These are phyloP conservation scores for Polydesmus complanatus DNA, from an alignment of 2,888 invertebrate species.

Conservation along the genomic window DNA sequence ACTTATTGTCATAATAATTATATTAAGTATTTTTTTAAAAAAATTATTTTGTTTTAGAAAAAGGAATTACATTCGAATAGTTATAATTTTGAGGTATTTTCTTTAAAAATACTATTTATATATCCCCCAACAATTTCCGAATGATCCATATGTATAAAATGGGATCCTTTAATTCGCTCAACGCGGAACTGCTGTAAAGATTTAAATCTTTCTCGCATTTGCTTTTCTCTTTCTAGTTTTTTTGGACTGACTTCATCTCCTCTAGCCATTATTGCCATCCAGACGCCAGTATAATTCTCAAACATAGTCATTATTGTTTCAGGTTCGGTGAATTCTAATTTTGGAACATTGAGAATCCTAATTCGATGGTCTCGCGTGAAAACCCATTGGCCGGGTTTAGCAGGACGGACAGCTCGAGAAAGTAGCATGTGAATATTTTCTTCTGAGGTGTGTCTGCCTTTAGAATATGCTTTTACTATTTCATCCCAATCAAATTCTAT, in stretches of 20 bases:
- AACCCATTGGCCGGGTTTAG: background rate
- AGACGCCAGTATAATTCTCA: background rate
- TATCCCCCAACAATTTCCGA: background rate
- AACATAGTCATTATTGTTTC: background rate
- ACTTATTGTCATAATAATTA: too few relatives aligned
- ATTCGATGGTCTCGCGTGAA: conserved; percentile 6
- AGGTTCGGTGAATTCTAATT: background rate
- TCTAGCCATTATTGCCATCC: background rate
- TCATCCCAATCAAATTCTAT: conserved; percentile 2
- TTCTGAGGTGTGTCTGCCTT: background rate
- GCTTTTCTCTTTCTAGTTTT: background rate
- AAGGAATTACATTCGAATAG: too few relatives aligned
- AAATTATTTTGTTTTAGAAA: too few relatives aligned
- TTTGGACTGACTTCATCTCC: background rate
- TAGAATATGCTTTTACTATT: background rate
- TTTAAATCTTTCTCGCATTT: background rate
- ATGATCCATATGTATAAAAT: conserved; percentile 10
- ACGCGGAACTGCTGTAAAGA: background rate
- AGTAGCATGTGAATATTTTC: conserved; percentile 1
- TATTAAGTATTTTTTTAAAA: too few relatives aligned
- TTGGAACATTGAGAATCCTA: background rate
- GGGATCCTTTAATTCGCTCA: conserved; percentile 1
- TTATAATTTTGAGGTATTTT: background rate
- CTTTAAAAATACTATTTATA: conserved; percentile 1
- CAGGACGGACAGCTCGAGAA: conserved; percentile 4